Percentiles rank a stretch among this genome's conserved stretches.
phyloP scores from a whole-genome alignment of 2,113 vertebrate genomes.

The Chaetops frenatus region DNA sequence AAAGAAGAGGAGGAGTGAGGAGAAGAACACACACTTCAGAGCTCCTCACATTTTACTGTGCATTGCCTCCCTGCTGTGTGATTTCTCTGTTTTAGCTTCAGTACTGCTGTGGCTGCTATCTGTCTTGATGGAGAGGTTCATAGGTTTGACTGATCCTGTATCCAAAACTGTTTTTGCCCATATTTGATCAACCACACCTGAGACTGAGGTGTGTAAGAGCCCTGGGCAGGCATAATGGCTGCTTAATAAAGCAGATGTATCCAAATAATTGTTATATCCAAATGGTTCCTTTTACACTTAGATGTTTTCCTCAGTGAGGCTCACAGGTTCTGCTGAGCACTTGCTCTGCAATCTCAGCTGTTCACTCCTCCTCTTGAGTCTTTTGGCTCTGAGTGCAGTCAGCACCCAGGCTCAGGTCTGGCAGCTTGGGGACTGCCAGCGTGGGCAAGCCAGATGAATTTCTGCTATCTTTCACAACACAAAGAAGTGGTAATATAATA shows the following conservation, averaged over 20 bases:
- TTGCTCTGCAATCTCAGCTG: background rate
- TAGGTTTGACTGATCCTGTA: background rate
- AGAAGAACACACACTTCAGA: background rate
- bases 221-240: background rate
- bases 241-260: background rate
- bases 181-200: background rate
- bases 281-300: background rate
- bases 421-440: background rate
- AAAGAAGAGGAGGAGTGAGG: background rate
- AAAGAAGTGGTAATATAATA: background rate
- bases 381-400: background rate
- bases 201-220: background rate
- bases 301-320: background rate
- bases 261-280: background rate
- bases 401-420: background rate
- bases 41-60: background rate
- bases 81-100: slow-evolving; percentile 20
- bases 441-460: background rate
- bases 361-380: background rate
- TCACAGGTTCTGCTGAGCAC: background rate
- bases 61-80: background rate
- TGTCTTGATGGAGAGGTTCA: background rate
- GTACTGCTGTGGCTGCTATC: background rate
- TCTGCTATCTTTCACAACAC: background rate
- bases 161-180: background rate